Evolutionary conservation across 2,797 vertebrate species (phyloP).

Genomic region (Phalanger gymnotis): DNA sequence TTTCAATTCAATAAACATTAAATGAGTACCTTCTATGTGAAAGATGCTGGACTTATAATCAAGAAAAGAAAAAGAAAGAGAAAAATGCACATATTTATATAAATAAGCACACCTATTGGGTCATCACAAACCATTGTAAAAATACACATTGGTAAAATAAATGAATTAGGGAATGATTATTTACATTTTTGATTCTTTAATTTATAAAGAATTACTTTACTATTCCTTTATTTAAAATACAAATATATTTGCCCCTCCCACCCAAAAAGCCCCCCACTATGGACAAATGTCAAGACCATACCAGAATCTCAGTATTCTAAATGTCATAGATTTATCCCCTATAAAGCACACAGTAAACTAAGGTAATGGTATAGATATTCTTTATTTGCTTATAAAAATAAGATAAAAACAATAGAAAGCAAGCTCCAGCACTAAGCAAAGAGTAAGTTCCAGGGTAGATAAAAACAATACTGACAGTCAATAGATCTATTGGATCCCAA

Average conservation of each 20-base stretch:
- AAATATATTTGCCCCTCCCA: background rate
- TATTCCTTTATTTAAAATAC: background rate
- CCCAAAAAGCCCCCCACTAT: rapidly evolving
- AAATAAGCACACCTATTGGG: background rate
- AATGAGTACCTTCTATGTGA: background rate
- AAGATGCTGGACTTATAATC: background rate
- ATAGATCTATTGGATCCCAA: background rate
- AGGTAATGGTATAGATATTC: background rate
- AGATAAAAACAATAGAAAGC: background rate
- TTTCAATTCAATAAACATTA: background rate
- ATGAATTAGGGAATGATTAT: background rate
- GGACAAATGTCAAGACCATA: background rate
- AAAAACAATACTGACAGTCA: background rate
- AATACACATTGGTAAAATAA: background rate
- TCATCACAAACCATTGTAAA: background rate
- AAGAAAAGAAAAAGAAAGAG: background rate
- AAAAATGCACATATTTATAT: background rate
- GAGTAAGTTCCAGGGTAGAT: background rate
- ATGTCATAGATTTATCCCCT: background rate
- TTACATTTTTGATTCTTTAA: background rate
- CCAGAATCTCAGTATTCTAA: background rate
- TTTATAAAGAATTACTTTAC: background rate
- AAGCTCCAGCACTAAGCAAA: background rate
- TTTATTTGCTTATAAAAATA: background rate
- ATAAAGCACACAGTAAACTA: background rate